phyloP scores from a whole-genome alignment of 2,797 vertebrate genomes.

The Chaetophractus vellerosus region DNA sequence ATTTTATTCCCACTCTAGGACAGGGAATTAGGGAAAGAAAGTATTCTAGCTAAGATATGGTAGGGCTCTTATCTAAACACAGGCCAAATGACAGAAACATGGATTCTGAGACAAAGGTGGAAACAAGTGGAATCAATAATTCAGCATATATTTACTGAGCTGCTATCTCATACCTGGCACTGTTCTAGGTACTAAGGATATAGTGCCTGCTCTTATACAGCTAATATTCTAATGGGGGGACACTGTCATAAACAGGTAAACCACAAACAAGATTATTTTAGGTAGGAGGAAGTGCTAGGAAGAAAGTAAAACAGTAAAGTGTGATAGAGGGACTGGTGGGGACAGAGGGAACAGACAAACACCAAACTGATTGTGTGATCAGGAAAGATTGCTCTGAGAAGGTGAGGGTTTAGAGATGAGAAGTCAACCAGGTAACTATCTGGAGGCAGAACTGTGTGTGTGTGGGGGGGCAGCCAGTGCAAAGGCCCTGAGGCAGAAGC shows the following conservation, averaged over 20 bases:
- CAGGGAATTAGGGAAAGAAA: neutral
- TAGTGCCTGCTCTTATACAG: neutral
- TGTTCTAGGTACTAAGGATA: neutral
- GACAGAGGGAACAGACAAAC: neutral
- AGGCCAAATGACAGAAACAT: neutral
- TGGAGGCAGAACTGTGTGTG: neutral
- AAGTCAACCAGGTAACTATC: neutral
- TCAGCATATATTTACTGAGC: neutral
- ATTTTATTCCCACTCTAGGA: conserved; percentile 27
- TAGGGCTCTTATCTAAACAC: neutral
- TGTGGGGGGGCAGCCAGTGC: neutral
- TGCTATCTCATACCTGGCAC: neutral
- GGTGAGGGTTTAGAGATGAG: neutral
- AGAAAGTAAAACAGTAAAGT: conserved; percentile 42
- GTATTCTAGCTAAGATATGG: neutral
- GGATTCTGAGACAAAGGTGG: neutral
- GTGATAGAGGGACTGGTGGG: neutral
- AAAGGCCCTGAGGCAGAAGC: conserved; percentile 30
- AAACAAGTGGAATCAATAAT: neutral
- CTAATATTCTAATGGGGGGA: neutral
- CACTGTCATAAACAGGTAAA: neutral
- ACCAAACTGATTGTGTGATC: too few relatives aligned
- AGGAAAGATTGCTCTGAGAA: neutral
- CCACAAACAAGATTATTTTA: neutral
- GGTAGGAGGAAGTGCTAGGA: neutral